Evolutionary conservation across 2,888 invertebrate species (phyloP), one percentile per base, ranked within the genome.

Genomic region (Ennomos erosarius): DNA sequence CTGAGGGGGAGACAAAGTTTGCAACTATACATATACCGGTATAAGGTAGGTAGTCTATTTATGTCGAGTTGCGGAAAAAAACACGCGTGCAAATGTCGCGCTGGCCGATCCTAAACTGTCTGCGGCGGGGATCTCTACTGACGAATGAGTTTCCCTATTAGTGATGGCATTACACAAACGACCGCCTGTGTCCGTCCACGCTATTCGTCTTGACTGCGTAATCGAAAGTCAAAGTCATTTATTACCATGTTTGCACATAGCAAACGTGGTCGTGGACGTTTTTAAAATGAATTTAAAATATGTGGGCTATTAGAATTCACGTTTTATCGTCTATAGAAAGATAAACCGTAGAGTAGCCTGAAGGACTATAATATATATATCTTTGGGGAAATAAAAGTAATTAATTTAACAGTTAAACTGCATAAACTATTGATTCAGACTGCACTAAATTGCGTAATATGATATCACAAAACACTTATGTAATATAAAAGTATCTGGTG

Each of bases 121-220:
- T 78, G 75, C 69, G 42, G 46, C 59, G 67, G 61, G 66, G 69
- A 75, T 76, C 76, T 74, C 73, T 73, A 75, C 76, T 73, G 71
- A 77, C 79, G 73, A 76, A 80, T 76, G 73, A 82, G 83, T 85
- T 84, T 84, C 78, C 84, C 77, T 84, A 83, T 84, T 82, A 82
- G 83, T 58, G 61, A 48, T 56, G 44, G 55, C 51, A 64, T 83
- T 84, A 81, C 79, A 81, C 79, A 79, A 81, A 81, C 77, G 72
- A 73, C 72, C 73, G 70, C 79, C 75, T 68, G 53, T 67, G 73
- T 71, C 74, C 73, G 80, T 71, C 74, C 73, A 80, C 76, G 75
- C 73, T 71, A 74, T 81, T 79, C 75, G 77, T 76, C 73, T 80
- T 72, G 71, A 80, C 82, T 82, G 77, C 79, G 82, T 81, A 82